These are phyloP conservation scores for Brachypalpus laphriformis DNA, from an alignment of 2,888 invertebrate species.

Conservation along the genomic window DNA sequence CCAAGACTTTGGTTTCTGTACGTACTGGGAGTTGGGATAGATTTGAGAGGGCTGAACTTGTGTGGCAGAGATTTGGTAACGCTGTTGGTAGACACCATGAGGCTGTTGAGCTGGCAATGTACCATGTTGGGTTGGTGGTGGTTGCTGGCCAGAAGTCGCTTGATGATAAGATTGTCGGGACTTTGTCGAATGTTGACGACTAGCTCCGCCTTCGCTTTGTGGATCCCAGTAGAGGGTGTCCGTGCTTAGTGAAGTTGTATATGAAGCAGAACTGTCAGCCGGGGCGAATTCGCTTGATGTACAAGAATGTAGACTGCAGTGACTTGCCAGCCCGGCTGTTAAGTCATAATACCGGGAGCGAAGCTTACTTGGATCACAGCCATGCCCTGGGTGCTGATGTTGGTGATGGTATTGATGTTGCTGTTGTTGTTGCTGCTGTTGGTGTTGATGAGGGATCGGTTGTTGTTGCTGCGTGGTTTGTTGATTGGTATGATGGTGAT, in stretches of 20 bases:
- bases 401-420: constrained; percentile 80
- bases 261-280: constrained; percentile 89
- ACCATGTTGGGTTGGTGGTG: constrained; percentile 81
- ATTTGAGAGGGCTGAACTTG: constrained; percentile 83
- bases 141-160: constrained; percentile 82
- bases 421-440: constrained; percentile 58
- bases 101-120: constrained; percentile 81
- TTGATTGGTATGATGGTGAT: constrained; percentile 64
- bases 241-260: constrained; percentile 93
- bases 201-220: constrained; percentile 81
- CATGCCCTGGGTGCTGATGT: constrained; percentile 80
- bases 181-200: constrained; percentile 85
- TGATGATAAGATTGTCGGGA: constrained; percentile 84
- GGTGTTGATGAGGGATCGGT: constrained; percentile 55
- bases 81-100: constrained; percentile 80
- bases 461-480: constrained; percentile 76
- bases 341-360: constrained; percentile 87
- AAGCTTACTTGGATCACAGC: constrained; percentile 78
- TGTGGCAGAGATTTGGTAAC: constrained; percentile 81
- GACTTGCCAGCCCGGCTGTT: constrained; percentile 88
- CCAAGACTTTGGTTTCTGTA: constrained; percentile 93
- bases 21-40: constrained; percentile 83
- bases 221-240: constrained; percentile 94
- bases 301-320: constrained; percentile 92
- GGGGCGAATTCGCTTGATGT: constrained; percentile 90